phyloP scores from a whole-genome alignment of 1,140 invertebrate species.

The Lasioglossum albipes region DNA sequence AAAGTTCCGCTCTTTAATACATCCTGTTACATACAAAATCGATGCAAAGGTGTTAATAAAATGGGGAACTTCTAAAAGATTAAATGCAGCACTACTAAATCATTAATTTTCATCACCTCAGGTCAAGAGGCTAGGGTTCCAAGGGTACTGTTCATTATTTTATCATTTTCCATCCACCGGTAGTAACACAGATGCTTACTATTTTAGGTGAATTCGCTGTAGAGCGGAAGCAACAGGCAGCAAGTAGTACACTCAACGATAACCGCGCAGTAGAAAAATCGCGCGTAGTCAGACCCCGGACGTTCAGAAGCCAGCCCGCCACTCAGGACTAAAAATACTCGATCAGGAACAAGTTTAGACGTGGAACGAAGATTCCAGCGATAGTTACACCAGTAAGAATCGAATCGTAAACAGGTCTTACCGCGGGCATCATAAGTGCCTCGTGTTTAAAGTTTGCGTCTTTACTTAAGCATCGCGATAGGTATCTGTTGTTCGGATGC shows the following conservation, averaged over 20 bases:
- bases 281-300: not conserved
- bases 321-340: not conserved
- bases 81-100: too few relatives aligned
- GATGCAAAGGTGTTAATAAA: too few relatives aligned
- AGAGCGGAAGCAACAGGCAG: not conserved
- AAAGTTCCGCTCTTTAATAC: too few relatives aligned
- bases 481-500: not conserved
- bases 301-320: too few relatives aligned
- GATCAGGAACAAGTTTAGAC: not conserved
- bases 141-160: not conserved
- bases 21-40: too few relatives aligned
- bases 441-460: not conserved
- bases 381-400: not conserved
- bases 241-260: not conserved
- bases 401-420: not conserved
- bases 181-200: not conserved
- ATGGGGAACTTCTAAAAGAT: too few relatives aligned
- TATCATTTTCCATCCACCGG: not conserved
- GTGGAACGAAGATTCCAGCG: not conserved
- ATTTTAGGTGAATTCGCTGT: not conserved
- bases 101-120: too few relatives aligned
- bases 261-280: constrained; percentile 3
- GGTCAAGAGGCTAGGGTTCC: too few relatives aligned
- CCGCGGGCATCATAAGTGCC: not conserved
- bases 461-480: not conserved